These are phyloP conservation scores for Pipistrellus kuhlii DNA, from an alignment of 2,797 vertebrate genomes.

Conservation along the genomic window DNA sequence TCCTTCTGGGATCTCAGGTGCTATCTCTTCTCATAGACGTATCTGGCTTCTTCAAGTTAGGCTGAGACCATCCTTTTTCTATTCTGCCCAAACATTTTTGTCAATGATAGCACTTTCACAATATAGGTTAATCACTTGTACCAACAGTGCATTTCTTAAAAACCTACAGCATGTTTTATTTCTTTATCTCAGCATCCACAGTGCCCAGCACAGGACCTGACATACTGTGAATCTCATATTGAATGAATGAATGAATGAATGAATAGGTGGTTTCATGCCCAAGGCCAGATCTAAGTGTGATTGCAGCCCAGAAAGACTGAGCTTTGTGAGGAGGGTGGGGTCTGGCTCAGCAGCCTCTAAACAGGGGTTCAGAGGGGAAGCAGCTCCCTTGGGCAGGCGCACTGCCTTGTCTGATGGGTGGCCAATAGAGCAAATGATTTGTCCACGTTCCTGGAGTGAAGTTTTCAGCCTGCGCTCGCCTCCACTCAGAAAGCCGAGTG, in stretches of 20 bases:
- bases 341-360: not conserved
- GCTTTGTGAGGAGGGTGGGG: not conserved
- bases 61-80: not conserved
- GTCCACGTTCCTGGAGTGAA: constrained; percentile 67
- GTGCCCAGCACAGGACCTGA: not conserved
- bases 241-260: not conserved
- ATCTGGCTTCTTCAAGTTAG: not conserved
- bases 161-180: not conserved
- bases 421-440: constrained; percentile 46
- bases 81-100: not conserved
- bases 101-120: not conserved
- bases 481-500: not conserved
- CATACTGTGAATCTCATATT: constrained; percentile 3
- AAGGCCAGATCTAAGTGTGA: not conserved
- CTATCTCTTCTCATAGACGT: not conserved
- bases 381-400: not conserved
- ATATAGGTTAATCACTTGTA: not conserved
- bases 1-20: not conserved
- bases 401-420: not conserved
- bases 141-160: not conserved
- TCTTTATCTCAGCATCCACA: not conserved
- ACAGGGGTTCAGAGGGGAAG: not conserved
- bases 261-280: not conserved
- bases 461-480: constrained; percentile 67
- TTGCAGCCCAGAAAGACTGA: not conserved